Percentiles rank a stretch among this genome's conserved stretches.
phyloP scores from a whole-genome alignment of 2,113 vertebrate genomes.

The Vulpes ferrilata region DNA sequence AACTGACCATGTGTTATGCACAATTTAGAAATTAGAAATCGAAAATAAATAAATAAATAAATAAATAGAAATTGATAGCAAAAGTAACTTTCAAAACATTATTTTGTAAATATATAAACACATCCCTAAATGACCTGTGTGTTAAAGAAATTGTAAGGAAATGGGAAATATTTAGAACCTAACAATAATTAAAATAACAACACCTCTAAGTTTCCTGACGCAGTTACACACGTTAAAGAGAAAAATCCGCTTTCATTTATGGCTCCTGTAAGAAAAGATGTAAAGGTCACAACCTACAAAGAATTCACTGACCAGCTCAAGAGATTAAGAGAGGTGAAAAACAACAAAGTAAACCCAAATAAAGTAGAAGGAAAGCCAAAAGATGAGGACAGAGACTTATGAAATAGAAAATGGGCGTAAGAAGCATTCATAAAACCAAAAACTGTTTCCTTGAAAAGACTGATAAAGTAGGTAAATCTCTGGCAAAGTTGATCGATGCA shows the following conservation, averaged over 20 bases:
- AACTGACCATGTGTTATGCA: not conserved
- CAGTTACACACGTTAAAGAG: not conserved
- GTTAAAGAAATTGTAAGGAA: not conserved
- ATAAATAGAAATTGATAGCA: not conserved
- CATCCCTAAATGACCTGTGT: not conserved
- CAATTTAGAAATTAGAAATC: not conserved
- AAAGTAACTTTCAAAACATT: not conserved
- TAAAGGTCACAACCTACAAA: not conserved
- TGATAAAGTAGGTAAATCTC: not conserved
- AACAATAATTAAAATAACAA: not conserved
- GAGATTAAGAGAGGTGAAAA: not conserved
- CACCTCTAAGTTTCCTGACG: slow-evolving; percentile 10
- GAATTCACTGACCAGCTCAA: not conserved
- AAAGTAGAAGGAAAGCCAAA: slow-evolving; percentile 30
- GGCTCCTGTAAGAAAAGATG: not conserved
- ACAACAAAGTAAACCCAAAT: slow-evolving; percentile 30
- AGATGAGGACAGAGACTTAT: not conserved
- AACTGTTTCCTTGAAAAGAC: not conserved
- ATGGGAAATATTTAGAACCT: not conserved
- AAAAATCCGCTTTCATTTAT: not conserved
- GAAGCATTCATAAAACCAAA: not conserved
- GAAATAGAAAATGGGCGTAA: not conserved
- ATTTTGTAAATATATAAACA: not conserved
- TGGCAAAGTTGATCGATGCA: not conserved
- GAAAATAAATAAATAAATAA: too few species aligned